phyloP scores from a whole-genome alignment of 2,113 vertebrate species.

The Colinus virginianus region DNA sequence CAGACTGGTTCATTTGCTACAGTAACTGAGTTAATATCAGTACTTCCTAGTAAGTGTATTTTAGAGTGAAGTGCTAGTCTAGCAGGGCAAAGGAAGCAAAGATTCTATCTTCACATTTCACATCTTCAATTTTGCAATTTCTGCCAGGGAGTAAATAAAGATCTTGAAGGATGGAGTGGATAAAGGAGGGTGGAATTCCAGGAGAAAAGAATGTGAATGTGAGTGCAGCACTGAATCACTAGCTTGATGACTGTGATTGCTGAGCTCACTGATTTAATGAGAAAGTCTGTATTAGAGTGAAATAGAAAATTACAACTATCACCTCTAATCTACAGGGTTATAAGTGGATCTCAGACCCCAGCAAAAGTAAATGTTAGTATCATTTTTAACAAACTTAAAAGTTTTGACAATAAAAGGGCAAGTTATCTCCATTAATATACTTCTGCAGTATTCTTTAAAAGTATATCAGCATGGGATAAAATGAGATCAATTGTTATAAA shows the following conservation, averaged over 20 bases:
- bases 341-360: constrained; percentile 60
- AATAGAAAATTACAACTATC: constrained; percentile 70
- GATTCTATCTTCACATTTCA: constrained; percentile 62
- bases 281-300: constrained; percentile 60
- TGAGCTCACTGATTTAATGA: constrained; percentile 65
- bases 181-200: constrained; percentile 34
- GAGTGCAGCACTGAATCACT: constrained; percentile 42
- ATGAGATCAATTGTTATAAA: constrained; percentile 21
- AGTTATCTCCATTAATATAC: constrained; percentile 21
- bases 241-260: constrained; percentile 57
- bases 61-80: constrained; percentile 29
- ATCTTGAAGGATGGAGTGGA: constrained; percentile 38
- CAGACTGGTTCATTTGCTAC: neutral
- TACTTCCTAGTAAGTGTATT: constrained; percentile 37
- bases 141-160: constrained; percentile 66
- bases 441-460: neutral
- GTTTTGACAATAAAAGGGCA: constrained; percentile 66
- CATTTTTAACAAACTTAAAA: constrained; percentile 70
- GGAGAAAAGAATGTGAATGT: constrained; percentile 3
- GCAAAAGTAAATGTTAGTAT: constrained; percentile 63
- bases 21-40: constrained; percentile 51
- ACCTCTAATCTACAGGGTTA: constrained; percentile 47
- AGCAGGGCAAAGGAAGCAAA: constrained; percentile 56
- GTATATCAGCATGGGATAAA: constrained; percentile 52
- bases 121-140: constrained; percentile 71